Conservation (phyloP, 2,888 invertebrate species). For the Chymomyza procnemis region DNA sequence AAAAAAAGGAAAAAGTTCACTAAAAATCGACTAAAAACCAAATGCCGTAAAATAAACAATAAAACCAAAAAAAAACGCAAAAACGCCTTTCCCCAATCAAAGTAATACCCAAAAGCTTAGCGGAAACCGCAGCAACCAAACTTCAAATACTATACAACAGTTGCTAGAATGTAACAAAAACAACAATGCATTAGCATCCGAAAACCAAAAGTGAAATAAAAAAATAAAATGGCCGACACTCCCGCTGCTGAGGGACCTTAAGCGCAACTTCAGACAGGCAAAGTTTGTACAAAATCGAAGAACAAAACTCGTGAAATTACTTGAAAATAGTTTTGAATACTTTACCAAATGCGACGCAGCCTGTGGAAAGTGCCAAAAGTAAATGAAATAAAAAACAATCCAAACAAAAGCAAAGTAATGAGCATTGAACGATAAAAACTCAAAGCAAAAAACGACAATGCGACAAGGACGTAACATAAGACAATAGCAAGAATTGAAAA, state of each 20-base stretch:
- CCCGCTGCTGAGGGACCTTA: neutral
- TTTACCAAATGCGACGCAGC: constrained; percentile 8
- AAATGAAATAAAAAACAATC: constrained; percentile 14
- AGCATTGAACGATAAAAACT: constrained; percentile 56
- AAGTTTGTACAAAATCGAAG: constrained; percentile 50
- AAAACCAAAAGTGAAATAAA: constrained; percentile 27
- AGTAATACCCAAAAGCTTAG: constrained; percentile 15
- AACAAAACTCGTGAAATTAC: constrained; percentile 62
- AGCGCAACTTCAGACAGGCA: neutral
- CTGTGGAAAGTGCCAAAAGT: constrained; percentile 3
- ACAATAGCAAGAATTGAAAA: neutral
- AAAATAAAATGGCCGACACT: constrained; percentile 18
- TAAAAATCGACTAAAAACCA: neutral
- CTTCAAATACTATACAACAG: constrained; percentile 50
- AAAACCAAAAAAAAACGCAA: neutral
- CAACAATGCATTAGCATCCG: constrained; percentile 16
- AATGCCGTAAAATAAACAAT: neutral
- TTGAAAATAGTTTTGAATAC: constrained; percentile 59
- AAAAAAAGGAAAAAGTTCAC: neutral
- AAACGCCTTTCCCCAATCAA: constrained; percentile 24
- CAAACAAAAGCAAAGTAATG: constrained; percentile 44
- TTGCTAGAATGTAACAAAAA: constrained; percentile 50
- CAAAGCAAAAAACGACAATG: constrained; percentile 15
- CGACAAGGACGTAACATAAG: neutral
- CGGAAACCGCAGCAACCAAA: constrained; percentile 49